Base-by-base conservation (phyloP, 1,140 invertebrate species). In the Hydropsyche tenuis region DNA sequence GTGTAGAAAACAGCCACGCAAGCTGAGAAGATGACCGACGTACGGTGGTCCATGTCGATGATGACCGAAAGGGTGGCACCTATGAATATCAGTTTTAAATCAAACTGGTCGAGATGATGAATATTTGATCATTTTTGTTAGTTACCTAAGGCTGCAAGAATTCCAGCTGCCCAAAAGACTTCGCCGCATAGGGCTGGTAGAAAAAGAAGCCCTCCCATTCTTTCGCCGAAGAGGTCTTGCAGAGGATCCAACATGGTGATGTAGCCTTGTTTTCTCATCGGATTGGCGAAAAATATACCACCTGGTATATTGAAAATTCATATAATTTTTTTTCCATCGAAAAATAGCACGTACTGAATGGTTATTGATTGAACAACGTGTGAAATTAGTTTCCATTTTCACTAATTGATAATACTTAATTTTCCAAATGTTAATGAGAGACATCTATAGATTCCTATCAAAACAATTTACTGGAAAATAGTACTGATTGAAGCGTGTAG, bases 171-270 rank as follows among this genome's bases (percentile, higher is more conserved):
- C 97, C 96, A 98, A 84, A 98, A 98, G 0, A 98, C 94, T 85
- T 99, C 98, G 1, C 98, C 98, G 75, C 96, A 93, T 0, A 99
- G 89, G 0, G 98, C 97, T 27, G 98, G 97, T 78, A 99, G 86
- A 82, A 98, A 99, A 56, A 99, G 87, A 20, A 99, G 85, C 0
- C 96, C 97, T 23, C 97, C 97, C 95, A 99, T 99, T 74, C 96
- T 88, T 81, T 95, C 93, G 9, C 98, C 98, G 83, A 98, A 99
- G 22, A 93, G 92, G 79, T 96, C 93, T 85, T 98, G 96, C 78
- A 99, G 91, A 0, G 97, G 97, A 86, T 99, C 98, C 85, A 99
- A 83, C 97, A 99, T 99, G 7, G 98, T 99, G 48, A 99, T 92
- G 85, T 99, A 99, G 65, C 96, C 97, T 84, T 98, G 93, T 82